A percentile compares a stretch with the other conserved stretches of the same genome.
phyloP scores from a whole-genome alignment of 2,888 invertebrate genomes.

The Eupithecia inturbata region DNA sequence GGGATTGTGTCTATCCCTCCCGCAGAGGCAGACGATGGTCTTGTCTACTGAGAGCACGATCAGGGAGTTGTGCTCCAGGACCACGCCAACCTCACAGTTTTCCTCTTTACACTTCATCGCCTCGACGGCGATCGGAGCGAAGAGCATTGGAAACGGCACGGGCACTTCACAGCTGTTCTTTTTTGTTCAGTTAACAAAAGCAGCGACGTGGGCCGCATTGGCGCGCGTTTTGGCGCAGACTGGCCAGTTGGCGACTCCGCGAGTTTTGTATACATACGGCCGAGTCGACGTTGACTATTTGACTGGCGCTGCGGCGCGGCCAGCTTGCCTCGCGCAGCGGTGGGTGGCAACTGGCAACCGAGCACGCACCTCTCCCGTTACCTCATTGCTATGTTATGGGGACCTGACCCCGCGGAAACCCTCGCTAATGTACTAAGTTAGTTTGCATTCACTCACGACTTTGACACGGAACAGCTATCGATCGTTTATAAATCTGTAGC shows the following conservation, averaged over 20 bases:
- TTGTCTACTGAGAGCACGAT: conserved; percentile 81
- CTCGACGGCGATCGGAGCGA: conserved; percentile 81
- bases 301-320: conserved; percentile 71
- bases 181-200: conserved; percentile 59
- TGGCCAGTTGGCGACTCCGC: conserved; percentile 71
- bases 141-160: conserved; percentile 80
- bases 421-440: conserved; percentile 55
- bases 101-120: conserved; percentile 85
- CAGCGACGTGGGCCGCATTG: conserved; percentile 66
- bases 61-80: conserved; percentile 81
- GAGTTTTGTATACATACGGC: conserved; percentile 69
- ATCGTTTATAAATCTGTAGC: conserved; percentile 30
- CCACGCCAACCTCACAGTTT: conserved; percentile 83
- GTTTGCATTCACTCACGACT: conserved; percentile 55
- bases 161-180: conserved; percentile 64
- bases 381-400: conserved; percentile 80
- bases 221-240: conserved; percentile 76
- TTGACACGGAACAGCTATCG: conserved; percentile 35
- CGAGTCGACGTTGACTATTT: conserved; percentile 78
- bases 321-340: conserved; percentile 78
- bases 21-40: conserved; percentile 83
- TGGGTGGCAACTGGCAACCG: conserved; percentile 79
- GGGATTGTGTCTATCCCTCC: conserved; percentile 76
- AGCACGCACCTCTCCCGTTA: conserved; percentile 82
- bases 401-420: conserved; percentile 77